Percentiles rank a stretch among this genome's conserved stretches.
Evolutionary conservation across 1,140 invertebrate species (phyloP).

Genomic region (Coenobita brevimanus): DNA sequence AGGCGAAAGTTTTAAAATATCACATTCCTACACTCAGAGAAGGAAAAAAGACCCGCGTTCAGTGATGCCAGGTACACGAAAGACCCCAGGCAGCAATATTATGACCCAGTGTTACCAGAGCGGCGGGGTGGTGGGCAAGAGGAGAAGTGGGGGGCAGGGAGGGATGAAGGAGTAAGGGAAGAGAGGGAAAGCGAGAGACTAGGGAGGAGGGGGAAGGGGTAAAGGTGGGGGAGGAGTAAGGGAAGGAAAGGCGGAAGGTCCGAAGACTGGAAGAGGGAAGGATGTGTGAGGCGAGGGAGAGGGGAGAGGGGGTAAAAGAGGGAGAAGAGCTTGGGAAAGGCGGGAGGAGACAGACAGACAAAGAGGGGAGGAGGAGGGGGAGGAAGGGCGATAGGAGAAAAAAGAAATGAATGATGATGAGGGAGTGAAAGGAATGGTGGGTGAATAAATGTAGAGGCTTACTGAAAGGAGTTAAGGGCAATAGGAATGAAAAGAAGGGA

Average conservation of each 20-base stretch:
- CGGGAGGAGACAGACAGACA: no score
- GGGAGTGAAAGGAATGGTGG: background rate
- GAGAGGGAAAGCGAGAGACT: constrained; percentile 15
- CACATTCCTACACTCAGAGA: no score
- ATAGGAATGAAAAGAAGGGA: background rate
- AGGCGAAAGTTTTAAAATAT: no score
- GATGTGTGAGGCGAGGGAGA: background rate
- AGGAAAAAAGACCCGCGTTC: no score
- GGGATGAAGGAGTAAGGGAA: background rate
- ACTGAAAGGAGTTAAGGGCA: background rate
- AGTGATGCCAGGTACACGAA: no score
- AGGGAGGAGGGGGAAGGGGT: background rate
- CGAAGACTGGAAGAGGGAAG: background rate
- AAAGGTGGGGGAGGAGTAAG: background rate
- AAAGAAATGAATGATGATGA: background rate
- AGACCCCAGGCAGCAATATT: no score
- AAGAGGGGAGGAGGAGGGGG: background rate
- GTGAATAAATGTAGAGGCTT: background rate
- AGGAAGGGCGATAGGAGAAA: background rate
- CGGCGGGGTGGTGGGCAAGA: background rate
- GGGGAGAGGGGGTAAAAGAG: constrained; percentile 9
- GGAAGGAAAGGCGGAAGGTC: no score
- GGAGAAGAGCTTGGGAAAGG: background rate
- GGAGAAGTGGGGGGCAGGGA: background rate
- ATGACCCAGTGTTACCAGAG: no score